A percentile compares a stretch with the other conserved stretches of the same genome.
phyloP scores from a whole-genome alignment of 1,140 invertebrate species.

The Meloidogyne chitwoodi region DNA sequence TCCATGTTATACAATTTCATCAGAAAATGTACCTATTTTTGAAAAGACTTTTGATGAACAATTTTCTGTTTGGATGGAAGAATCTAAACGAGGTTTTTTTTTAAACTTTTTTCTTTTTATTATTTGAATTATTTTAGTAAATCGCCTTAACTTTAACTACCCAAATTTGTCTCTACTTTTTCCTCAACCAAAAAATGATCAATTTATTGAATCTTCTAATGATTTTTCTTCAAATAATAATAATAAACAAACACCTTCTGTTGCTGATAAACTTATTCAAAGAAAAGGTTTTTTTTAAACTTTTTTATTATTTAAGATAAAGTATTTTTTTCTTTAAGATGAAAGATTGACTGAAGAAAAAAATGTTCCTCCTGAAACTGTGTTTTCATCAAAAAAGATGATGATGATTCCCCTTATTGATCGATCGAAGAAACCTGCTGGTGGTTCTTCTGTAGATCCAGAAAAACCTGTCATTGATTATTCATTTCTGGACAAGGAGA shows the following conservation, averaged over 20 bases:
- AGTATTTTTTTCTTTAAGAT: not conserved
- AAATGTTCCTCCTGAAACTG: not conserved
- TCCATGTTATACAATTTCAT: not conserved
- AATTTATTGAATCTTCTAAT: not conserved
- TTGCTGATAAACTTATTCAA: not conserved
- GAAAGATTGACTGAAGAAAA: not conserved
- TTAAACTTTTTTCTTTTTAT: not conserved
- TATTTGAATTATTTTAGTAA: slow-evolving; percentile 5
- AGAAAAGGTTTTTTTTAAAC: not conserved
- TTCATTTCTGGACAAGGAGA: slow-evolving; percentile 11
- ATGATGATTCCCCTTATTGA: not conserved
- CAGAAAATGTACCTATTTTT: not conserved
- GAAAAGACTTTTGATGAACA: slow-evolving; percentile 19
- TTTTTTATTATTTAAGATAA: not conserved
- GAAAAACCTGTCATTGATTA: not conserved
- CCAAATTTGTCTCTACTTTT: not conserved
- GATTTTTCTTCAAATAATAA: not conserved
- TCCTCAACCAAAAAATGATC: not conserved
- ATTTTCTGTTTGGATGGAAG: slow-evolving; percentile 11
- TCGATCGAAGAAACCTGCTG: not conserved
- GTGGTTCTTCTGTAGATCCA: not conserved
- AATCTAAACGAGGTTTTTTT: not conserved
- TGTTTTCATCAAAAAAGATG: not conserved
- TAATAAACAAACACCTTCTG: not conserved
- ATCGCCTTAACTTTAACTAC: not conserved